Evolutionary conservation across 2,797 vertebrate species (phyloP).

Genomic region (Scolopax bukidnonensis): DNA sequence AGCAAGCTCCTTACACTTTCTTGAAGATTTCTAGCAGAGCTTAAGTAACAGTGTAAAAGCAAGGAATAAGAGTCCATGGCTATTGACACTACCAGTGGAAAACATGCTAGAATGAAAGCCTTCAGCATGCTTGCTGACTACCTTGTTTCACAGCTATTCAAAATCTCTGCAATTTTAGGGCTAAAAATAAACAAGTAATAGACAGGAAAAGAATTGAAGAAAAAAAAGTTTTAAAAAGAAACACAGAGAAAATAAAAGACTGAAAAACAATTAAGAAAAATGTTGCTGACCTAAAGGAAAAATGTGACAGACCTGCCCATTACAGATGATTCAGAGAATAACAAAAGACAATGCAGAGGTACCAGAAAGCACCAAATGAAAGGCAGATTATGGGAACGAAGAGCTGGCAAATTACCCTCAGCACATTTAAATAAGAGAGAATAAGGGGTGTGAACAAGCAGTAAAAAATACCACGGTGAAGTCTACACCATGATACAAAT

Average conservation of each 20-base stretch:
- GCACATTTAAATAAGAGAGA: not conserved
- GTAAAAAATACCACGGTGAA: not conserved
- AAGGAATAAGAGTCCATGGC: not conserved
- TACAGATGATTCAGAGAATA: conserved; percentile 4
- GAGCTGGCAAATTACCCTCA: not conserved
- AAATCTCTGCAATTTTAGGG: not conserved
- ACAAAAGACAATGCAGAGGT: not conserved
- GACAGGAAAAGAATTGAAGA: not conserved
- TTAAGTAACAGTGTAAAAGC: rapidly evolving
- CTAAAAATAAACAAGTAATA: not conserved
- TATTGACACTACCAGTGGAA: not conserved
- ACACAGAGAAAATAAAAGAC: not conserved
- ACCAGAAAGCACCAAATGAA: not conserved
- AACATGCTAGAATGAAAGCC: not conserved
- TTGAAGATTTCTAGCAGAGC: not conserved
- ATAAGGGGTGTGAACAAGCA: not conserved
- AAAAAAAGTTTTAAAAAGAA: not conserved
- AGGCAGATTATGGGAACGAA: not conserved
- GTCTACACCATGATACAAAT: not conserved
- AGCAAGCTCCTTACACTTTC: not conserved
- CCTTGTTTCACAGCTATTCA: not conserved
- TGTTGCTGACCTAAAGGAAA: not conserved
- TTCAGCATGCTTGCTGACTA: not conserved
- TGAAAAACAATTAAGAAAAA: not conserved
- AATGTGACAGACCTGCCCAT: not conserved